These are phyloP conservation scores for Pyrocephalus nanus DNA, from an alignment of 2,797 vertebrate genomes.

Conservation along the genomic window DNA sequence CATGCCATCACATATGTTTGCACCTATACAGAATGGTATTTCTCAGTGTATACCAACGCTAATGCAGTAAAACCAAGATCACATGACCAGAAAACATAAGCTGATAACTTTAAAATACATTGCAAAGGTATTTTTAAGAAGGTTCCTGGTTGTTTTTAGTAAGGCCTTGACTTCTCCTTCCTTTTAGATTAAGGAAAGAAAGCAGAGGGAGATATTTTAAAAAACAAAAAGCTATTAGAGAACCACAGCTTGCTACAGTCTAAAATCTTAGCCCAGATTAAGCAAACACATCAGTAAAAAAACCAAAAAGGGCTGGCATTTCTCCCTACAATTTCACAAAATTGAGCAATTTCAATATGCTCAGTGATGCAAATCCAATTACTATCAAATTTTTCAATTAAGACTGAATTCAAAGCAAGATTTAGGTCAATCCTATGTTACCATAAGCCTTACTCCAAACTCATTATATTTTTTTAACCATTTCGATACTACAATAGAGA, in stretches of 20 bases:
- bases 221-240: background rate
- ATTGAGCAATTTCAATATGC: background rate
- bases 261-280: background rate
- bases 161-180: background rate
- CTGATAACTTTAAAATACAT: background rate
- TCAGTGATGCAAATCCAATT: background rate
- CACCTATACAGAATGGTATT: background rate
- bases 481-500: background rate
- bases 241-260: background rate
- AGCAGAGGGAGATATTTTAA: background rate
- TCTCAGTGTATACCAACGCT: background rate
- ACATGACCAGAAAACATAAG: background rate
- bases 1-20: background rate
- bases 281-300: background rate
- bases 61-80: background rate
- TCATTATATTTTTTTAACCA: background rate
- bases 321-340: background rate
- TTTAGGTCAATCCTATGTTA: background rate
- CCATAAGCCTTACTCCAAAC: background rate
- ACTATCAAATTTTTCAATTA: background rate
- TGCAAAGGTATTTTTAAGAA: background rate
- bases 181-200: background rate
- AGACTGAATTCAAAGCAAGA: slow-evolving; percentile 4
- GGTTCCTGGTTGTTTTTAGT: background rate
- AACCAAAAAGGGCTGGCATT: background rate